Base-by-base conservation (phyloP, 1,140 invertebrate genomes). In the Nasonia giraulti region DNA sequence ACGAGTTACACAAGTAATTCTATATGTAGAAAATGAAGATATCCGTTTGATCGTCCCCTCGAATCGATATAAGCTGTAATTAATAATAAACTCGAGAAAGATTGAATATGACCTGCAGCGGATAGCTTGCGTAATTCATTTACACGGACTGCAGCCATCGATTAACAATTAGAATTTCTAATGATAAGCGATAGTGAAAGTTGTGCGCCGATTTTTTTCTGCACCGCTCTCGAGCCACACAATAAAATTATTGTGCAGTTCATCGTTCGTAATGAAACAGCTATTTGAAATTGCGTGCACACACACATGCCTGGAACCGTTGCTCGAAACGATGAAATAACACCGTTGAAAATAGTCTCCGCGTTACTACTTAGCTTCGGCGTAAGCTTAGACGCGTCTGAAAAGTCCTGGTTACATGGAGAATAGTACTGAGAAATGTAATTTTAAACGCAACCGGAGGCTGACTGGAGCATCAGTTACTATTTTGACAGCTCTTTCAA, bases 401-500 rank as follows among this genome's bases (percentile, higher is more conserved):
- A 55, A 78, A 31, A 78, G n/a, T 27, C 44, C 33, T 20, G 23
- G 44, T 37, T 74, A 14, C 40, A 50, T 77, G n/a, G 10, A 50
- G 37, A 23, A 77, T 12, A 77, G 44, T 47, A 50, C 75, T 44
- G 20, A 47, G 75, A 77, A 47, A 77, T 74, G 37, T 74, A 74
- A 74, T 74, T 74, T 74, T 74, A 74, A 74, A 37, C 73, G 17
- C 73, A 37, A 40, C 27, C 33, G 31, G 73, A 74, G 33, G 73
- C 33, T 37, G 37, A 40, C 10, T 44, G 20, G 44, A 40, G 73
- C 33, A 14, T 74, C 73, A 74, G 33, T 40, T 37, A 40, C 37
- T 74, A 74, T 74, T 74, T 74, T 40, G 73, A 40, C 73, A 74
- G 73, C 33, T 31, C 33, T 74, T 37, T 31, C 37, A 74, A 74